A percentile compares a stretch with the other conserved stretches of the same genome.
Conservation (phyloP, 2,113 vertebrate genomes). For the Vulpes lagopus region DNA sequence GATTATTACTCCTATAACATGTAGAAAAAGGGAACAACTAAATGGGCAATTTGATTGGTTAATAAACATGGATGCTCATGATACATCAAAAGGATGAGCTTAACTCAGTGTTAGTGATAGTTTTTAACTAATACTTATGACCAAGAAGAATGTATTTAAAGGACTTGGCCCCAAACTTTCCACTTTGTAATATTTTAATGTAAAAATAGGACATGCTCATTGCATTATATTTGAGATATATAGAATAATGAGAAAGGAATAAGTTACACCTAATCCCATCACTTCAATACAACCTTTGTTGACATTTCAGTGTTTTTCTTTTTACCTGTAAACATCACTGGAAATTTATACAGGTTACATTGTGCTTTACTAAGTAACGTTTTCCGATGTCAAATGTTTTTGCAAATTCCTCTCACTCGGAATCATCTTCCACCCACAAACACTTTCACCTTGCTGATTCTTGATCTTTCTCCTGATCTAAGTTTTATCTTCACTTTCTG, state of each 20-base stretch:
- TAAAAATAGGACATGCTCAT: background rate
- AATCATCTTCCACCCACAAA: background rate
- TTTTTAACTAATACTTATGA: background rate
- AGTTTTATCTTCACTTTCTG: background rate
- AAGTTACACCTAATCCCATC: background rate
- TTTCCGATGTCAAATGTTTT: background rate
- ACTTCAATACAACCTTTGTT: background rate
- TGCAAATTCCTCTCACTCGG: background rate
- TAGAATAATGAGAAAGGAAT: background rate
- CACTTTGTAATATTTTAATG: background rate
- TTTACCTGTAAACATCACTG: background rate
- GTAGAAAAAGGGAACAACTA: background rate
- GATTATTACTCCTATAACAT: conserved; percentile 27
- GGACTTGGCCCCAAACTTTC: background rate
- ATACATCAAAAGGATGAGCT: background rate
- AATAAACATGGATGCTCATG: background rate
- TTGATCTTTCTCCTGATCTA: background rate
- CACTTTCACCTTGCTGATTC: background rate
- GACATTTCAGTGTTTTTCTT: background rate
- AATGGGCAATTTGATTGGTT: background rate
- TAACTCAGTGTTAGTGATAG: background rate
- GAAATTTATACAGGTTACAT: background rate
- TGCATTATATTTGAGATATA: background rate
- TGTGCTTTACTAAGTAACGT: background rate
- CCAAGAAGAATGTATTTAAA: background rate